Conservation (phyloP, 2,888 invertebrate genomes). For the Pristionchus japonicus region DNA sequence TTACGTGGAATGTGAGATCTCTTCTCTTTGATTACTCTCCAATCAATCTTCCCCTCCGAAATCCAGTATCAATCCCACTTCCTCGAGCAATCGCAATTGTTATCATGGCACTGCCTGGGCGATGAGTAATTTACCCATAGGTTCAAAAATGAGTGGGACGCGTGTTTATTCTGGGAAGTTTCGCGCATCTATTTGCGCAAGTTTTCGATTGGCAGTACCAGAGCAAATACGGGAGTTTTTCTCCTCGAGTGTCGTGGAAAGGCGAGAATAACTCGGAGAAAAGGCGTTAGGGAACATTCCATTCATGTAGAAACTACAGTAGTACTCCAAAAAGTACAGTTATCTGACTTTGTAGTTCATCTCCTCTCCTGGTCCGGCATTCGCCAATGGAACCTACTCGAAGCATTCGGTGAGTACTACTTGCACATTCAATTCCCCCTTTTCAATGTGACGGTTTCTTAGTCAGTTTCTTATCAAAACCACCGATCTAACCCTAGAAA, state of each 20-base stretch:
- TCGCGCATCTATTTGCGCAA: slow-evolving; percentile 22
- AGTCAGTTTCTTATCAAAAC: background rate
- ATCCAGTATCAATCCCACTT: slow-evolving; percentile 12
- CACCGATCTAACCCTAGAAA: background rate
- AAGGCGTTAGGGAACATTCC: background rate
- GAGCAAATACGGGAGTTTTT: slow-evolving; percentile 13
- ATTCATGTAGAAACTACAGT: background rate
- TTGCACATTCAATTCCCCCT: background rate
- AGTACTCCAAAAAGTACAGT: background rate
- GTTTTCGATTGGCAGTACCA: slow-evolving; percentile 35
- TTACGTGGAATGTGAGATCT: slow-evolving; percentile 44
- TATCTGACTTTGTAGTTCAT: slow-evolving; percentile 28
- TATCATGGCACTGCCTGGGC: background rate
- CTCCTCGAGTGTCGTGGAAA: background rate
- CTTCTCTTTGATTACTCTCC: slow-evolving; percentile 21
- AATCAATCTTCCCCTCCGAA: background rate
- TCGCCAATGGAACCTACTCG: slow-evolving; percentile 6
- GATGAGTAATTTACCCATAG: background rate
- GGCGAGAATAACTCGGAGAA: background rate
- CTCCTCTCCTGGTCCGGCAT: slow-evolving; percentile 9
- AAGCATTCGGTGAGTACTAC: slow-evolving; percentile 32
- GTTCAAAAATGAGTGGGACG: slow-evolving; percentile 29
- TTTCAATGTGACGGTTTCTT: background rate
- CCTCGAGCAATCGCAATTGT: background rate
- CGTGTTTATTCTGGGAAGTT: background rate